A percentile compares a stretch with the other conserved stretches of the same genome.
Conservation (phyloP, 2,797 vertebrate species). For the Cossypha polioptera region DNA sequence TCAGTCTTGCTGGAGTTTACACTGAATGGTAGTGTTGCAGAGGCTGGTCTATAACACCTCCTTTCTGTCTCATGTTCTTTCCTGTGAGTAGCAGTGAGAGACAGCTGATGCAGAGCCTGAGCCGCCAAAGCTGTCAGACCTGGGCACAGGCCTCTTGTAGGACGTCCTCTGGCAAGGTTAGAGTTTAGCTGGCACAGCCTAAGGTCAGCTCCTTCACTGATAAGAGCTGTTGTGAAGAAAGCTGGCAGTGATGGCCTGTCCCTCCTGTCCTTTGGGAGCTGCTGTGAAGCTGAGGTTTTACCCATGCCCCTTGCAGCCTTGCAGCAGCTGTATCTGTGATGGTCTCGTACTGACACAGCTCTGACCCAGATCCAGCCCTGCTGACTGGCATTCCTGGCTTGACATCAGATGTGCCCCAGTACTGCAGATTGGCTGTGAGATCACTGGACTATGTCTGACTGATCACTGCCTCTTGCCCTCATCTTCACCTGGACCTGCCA, state of each 20-base stretch:
- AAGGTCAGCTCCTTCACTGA: neutral
- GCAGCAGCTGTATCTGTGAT: fast-evolving
- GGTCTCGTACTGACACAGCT: fast-evolving
- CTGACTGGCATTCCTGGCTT: neutral
- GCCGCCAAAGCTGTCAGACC: neutral
- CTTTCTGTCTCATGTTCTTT: neutral
- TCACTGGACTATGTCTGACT: neutral
- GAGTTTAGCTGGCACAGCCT: neutral
- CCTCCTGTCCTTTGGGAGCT: neutral
- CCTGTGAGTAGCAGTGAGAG: neutral
- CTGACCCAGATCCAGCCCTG: neutral
- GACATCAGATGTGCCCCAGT: neutral
- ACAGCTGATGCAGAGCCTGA: neutral
- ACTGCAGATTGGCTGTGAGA: neutral
- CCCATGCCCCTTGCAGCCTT: fast-evolving
- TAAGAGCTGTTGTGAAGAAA: neutral
- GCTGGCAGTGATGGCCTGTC: neutral
- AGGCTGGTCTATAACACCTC: neutral
- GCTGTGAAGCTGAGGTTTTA: neutral
- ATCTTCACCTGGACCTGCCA: neutral
- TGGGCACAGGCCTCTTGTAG: neutral
- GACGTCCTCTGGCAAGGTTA: neutral
- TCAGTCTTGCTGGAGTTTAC: neutral
- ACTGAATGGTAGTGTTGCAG: neutral
- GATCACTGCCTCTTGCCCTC: neutral